Conservation (phyloP, 2,888 invertebrate genomes). For the Hydriomena furcata region DNA sequence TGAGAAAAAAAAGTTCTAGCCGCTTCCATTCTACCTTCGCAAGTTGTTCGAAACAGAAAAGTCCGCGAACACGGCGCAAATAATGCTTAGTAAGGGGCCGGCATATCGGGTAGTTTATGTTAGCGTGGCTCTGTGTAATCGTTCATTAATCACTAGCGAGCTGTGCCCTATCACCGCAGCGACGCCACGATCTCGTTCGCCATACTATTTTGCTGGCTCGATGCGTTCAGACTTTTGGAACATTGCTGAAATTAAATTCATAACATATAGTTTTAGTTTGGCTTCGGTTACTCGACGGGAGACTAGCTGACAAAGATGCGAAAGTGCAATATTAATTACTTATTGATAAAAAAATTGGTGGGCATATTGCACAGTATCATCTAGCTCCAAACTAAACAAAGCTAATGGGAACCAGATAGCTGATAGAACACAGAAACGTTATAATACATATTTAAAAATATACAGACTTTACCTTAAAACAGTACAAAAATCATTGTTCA, state of each 20-base stretch:
- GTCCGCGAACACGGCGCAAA: background rate
- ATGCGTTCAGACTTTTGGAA: conserved; percentile 77
- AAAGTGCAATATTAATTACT: no score
- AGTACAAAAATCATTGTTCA: no score
- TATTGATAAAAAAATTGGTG: no score
- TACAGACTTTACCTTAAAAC: no score
- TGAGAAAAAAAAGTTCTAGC: background rate
- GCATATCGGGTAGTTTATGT: conserved; percentile 72
- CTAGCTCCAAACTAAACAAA: no score
- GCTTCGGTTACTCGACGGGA: no score
- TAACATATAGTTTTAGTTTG: background rate
- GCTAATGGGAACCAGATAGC: no score
- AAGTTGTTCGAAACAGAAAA: conserved; percentile 2
- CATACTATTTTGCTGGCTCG: conserved; percentile 80
- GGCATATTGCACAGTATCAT: no score
- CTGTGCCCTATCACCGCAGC: conserved; percentile 80
- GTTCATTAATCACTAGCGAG: conserved; percentile 67
- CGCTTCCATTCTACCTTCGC: background rate
- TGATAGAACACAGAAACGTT: no score
- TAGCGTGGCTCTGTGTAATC: conserved; percentile 62
- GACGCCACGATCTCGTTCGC: conserved; percentile 80
- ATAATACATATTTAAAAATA: no score
- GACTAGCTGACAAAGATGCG: no score
- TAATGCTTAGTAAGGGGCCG: conserved; percentile 37
- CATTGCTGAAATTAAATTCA: conserved; percentile 70